These are phyloP conservation scores for Herminia tarsipennalis DNA, from an alignment of 2,888 invertebrate species.

Conservation along the genomic window DNA sequence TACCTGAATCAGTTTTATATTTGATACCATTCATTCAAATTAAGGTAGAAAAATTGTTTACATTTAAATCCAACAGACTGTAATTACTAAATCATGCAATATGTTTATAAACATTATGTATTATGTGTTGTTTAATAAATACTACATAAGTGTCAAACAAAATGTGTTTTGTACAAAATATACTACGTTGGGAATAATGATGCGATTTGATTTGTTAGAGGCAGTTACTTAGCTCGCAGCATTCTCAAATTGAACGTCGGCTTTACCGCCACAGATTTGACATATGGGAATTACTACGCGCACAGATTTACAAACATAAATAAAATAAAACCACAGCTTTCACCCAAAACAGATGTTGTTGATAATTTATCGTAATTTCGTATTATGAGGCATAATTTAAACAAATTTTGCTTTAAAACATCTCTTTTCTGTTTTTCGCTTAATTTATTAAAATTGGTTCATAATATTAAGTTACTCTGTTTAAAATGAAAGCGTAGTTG, in stretches of 20 bases:
- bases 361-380: conserved; percentile 28
- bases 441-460: not conserved
- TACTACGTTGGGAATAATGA: too few relatives aligned
- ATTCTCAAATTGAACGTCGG: conserved; percentile 20
- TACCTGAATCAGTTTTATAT: too few relatives aligned
- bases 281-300: conserved; percentile 36
- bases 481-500: not conserved
- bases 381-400: conserved; percentile 16
- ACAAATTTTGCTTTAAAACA: conserved; percentile 11
- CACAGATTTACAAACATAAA: conserved; percentile 41
- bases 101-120: too few relatives aligned
- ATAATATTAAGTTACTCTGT: not conserved
- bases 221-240: conserved; percentile 25
- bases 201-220: too few relatives aligned
- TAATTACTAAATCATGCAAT: too few relatives aligned
- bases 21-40: too few relatives aligned
- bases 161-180: too few relatives aligned
- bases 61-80: too few relatives aligned
- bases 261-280: conserved; percentile 39
- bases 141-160: too few relatives aligned
- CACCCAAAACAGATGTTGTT: conserved; percentile 32
- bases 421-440: conserved; percentile 14
- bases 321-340: conserved; percentile 30
- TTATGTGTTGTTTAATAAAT: too few relatives aligned
- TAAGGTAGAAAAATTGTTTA: too few relatives aligned